These are phyloP conservation scores for Stegana nigrithorax DNA, from an alignment of 2,888 invertebrate genomes.

Conservation along the genomic window DNA sequence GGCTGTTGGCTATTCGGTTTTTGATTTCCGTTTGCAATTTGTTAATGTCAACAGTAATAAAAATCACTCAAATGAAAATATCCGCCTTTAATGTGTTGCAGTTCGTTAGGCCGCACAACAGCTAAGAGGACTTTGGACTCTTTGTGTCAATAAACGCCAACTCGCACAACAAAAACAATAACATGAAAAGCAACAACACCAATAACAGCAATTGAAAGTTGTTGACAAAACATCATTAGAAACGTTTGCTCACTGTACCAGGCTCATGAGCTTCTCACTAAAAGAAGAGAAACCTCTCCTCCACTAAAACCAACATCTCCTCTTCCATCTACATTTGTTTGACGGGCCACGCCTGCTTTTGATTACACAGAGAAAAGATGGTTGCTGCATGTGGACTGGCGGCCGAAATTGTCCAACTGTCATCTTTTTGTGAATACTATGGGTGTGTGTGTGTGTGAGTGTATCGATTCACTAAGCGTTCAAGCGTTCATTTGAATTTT, in stretches of 20 bases:
- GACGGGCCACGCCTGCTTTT: neutral
- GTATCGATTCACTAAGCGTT: no score
- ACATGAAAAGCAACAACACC: neutral
- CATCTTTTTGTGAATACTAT: slow-evolving; percentile 4
- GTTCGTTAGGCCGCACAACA: neutral
- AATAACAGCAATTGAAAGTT: slow-evolving; percentile 2
- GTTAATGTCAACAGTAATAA: slow-evolving; percentile 17
- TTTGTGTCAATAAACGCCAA: neutral
- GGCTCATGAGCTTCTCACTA: no score
- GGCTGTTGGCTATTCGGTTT: slow-evolving; percentile 6
- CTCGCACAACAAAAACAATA: neutral
- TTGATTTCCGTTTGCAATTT: slow-evolving; percentile 15
- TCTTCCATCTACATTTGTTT: neutral
- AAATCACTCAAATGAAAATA: slow-evolving; percentile 18
- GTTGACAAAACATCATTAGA: slow-evolving; percentile 9
- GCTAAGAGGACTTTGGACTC: neutral
- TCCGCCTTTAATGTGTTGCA: slow-evolving; percentile 19
- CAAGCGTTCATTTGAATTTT: slow-evolving; percentile 18
- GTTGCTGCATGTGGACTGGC: no score
- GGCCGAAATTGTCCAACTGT: slow-evolving; percentile 21
- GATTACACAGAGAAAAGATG: no score
- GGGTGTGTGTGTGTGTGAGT: neutral
- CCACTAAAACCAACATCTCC: neutral
- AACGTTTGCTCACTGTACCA: neutral
- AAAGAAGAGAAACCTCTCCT: no score